Evolutionary conservation across 1,140 invertebrate genomes (phyloP).

Genomic region (Bombyx mandarina): DNA sequence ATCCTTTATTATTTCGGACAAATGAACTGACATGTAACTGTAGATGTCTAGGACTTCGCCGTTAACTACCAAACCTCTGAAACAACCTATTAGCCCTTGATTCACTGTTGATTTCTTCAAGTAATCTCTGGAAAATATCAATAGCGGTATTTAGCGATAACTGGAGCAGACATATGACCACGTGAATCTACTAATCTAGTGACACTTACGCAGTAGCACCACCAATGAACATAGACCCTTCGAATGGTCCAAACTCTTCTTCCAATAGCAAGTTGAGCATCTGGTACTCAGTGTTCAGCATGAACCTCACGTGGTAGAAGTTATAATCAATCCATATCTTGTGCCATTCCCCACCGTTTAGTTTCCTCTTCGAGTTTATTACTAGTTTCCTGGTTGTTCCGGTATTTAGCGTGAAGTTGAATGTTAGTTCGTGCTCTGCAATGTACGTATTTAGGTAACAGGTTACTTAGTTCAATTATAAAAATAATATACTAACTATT

Average conservation of each 20-base stretch:
- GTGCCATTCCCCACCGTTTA: conserved; percentile 95
- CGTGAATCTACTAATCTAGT: not conserved
- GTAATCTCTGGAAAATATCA: conserved; percentile 75
- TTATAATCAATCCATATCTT: conserved; percentile 96
- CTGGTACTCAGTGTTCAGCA: conserved; percentile 89
- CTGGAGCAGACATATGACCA: not conserved
- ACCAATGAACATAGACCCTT: conserved; percentile 93
- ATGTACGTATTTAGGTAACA: not conserved
- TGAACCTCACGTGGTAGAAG: conserved; percentile 93
- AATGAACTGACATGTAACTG: conserved; percentile 92
- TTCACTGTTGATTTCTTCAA: conserved; percentile 84
- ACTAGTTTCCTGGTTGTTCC: conserved; percentile 83
- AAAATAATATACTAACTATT: too few species aligned
- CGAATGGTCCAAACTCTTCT: conserved; percentile 85
- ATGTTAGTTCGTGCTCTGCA: conserved; percentile 86
- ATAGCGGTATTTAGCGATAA: not conserved
- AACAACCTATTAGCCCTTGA: conserved; percentile 93
- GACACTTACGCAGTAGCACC: conserved; percentile 86
- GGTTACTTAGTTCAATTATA: not conserved
- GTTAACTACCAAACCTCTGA: conserved; percentile 92
- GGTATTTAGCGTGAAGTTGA: conserved; percentile 91
- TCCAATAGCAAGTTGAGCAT: conserved; percentile 88
- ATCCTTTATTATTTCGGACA: conserved; percentile 91
- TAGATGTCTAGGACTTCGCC: conserved; percentile 92
- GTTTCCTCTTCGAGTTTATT: conserved; percentile 83